A percentile compares a stretch with the other conserved stretches of the same genome.
Evolutionary conservation across 2,113 vertebrate genomes (phyloP).

Genomic region (Pluvialis apricaria): DNA sequence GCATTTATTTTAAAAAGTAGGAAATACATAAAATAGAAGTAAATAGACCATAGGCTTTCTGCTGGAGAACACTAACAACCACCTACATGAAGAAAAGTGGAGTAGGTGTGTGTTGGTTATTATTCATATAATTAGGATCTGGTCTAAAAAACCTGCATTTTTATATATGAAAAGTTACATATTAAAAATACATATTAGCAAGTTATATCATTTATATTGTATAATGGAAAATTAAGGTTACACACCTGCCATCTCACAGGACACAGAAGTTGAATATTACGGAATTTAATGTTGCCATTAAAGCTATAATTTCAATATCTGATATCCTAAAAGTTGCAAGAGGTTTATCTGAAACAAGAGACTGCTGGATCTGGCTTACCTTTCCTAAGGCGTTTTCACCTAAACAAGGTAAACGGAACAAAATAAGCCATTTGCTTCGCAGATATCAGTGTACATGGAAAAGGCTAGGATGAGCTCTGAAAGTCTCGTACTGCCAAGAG

Average conservation of each 20-base stretch:
- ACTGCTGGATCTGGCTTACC: neutral
- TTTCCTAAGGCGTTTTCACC: neutral
- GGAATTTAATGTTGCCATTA: neutral
- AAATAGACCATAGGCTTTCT: conserved; percentile 23
- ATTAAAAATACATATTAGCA: neutral
- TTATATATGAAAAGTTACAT: neutral
- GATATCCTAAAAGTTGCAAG: neutral
- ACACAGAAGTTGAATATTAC: neutral
- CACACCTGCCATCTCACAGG: neutral
- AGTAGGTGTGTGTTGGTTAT: conserved; percentile 36
- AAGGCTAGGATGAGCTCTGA: neutral
- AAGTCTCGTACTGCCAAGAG: neutral
- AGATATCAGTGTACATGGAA: neutral
- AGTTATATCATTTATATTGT: neutral
- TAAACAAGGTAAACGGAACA: neutral
- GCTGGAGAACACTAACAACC: neutral
- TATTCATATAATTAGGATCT: conserved; percentile 5
- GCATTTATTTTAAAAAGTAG: neutral
- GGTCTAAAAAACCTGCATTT: neutral
- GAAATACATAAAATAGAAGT: neutral
- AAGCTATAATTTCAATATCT: neutral
- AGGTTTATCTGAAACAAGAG: neutral
- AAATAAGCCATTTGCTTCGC: neutral
- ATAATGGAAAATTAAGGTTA: neutral
- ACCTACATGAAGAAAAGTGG: conserved; percentile 23